Base-by-base conservation (phyloP, 53 echinoderm and acorn worm species). In the Apostichopus leukothele region DNA sequence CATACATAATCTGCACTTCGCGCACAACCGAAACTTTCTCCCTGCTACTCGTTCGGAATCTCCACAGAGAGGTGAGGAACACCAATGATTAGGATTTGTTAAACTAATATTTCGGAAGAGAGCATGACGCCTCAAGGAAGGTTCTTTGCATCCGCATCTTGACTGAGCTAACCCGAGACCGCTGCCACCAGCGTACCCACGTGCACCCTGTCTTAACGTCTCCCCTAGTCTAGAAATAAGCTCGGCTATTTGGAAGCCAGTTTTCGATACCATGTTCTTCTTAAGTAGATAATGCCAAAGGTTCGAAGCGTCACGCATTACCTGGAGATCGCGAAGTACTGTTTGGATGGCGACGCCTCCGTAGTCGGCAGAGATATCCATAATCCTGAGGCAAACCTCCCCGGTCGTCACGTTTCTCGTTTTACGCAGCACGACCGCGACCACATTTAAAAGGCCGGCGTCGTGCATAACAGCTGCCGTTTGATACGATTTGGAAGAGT, bases 241-340 rank as follows among this genome's bases (percentile, higher is more conserved):
- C 52, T 94, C 94, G 20, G 95, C 97, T 50, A 97, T 91, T 20
- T 93, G 97, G 92, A 93, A 92, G 75, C 94, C 95, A 68, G 97
- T 94, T 88, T 95, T 94, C 19, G 91, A 75, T 86, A 93, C 93
- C 78, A 95, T 90, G 86, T 95, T 90, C 5, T 89, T 86, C 60
- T 90, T 87, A 53, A 97, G 88, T 86, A 97, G 88, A 90, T 91
- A 95, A 61, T 94, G 93, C 97, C 97, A 97, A 12, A 95, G 91
- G 27, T 91, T 91, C 53, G 93, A 92, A 5, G 95, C 93, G 21
- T 94, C 95, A 51, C 93, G 91, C 94, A 95, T 97, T 39, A 97
- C 97, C 74, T 95, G 95, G 78, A 94, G 93, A 75, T 97, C 97
- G 9, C 93, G 90, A 26, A 97, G 89, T 18, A 94, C 67, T 63